These are phyloP conservation scores for Chaetorhynchus papuensis DNA, from an alignment of 2,113 vertebrate genomes.

Conservation along the genomic window DNA sequence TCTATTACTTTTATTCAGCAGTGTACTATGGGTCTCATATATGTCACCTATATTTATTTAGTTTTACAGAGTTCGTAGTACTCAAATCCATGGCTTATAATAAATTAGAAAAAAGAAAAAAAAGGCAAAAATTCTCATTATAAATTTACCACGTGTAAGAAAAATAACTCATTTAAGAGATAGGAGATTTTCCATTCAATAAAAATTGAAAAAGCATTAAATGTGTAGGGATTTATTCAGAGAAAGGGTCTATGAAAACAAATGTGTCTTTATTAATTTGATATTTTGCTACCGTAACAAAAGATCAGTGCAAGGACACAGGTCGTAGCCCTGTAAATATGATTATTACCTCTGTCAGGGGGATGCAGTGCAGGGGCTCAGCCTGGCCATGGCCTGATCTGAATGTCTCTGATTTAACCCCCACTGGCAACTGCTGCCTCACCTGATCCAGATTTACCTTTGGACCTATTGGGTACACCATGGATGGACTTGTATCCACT, in stretches of 20 bases:
- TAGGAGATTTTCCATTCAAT: neutral
- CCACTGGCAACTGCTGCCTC: neutral
- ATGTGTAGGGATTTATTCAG: neutral
- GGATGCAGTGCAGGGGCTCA: neutral
- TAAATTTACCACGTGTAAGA: neutral
- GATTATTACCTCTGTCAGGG: neutral
- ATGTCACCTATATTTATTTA: neutral
- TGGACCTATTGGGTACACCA: too few species aligned
- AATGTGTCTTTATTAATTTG: neutral
- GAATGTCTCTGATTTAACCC: neutral
- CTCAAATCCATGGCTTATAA: neutral
- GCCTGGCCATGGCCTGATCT: accelerated
- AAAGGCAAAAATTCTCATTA: neutral
- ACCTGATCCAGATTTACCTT: neutral
- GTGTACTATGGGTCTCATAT: neutral
- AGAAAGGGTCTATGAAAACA: neutral
- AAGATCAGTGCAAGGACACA: neutral
- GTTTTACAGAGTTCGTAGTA: neutral
- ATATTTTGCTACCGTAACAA: neutral
- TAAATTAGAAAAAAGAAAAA: neutral
- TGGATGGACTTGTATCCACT: neutral
- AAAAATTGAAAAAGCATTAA: neutral
- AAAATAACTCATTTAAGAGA: neutral
- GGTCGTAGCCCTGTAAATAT: neutral
- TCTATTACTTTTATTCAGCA: neutral